phyloP scores from a whole-genome alignment of 2,888 invertebrate species.

The Malacosoma neustria region DNA sequence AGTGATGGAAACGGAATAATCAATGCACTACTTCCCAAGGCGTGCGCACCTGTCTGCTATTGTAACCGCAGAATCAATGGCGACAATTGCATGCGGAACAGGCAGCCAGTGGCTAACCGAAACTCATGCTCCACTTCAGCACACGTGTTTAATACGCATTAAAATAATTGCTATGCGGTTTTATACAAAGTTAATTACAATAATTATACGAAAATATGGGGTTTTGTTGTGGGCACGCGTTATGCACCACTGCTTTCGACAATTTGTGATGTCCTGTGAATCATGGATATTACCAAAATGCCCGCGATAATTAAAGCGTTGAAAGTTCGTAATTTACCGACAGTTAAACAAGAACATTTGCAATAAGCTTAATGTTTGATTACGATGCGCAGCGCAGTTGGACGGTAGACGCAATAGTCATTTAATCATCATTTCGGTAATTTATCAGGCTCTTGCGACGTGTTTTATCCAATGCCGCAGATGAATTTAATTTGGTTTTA shows the following conservation, averaged over 20 bases:
- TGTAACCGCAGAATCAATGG: conserved; percentile 66
- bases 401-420: conserved; percentile 42
- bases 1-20: not conserved
- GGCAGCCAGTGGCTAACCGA: conserved; percentile 34
- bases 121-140: conserved; percentile 43
- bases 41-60: conserved; percentile 40
- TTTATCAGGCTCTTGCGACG: conserved; percentile 59
- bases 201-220: conserved; percentile 56
- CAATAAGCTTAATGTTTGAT: conserved; percentile 27
- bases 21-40: conserved; percentile 13
- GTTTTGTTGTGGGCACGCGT: conserved; percentile 42
- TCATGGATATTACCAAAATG: conserved; percentile 8
- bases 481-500: conserved; percentile 69
- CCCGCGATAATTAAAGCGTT: not conserved
- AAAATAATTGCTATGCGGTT: conserved; percentile 61
- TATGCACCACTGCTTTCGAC: conserved; percentile 48
- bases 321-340: not conserved
- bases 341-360: conserved; percentile 20
- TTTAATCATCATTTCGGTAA: conserved; percentile 62
- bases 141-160: conserved; percentile 70
- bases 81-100: conserved; percentile 58
- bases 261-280: conserved; percentile 67
- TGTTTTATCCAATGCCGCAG: conserved; percentile 62
- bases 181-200: conserved; percentile 67
- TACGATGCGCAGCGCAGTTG: conserved; percentile 25